phyloP scores from a whole-genome alignment of 2,888 invertebrate species.

The Plagodis dolabraria region DNA sequence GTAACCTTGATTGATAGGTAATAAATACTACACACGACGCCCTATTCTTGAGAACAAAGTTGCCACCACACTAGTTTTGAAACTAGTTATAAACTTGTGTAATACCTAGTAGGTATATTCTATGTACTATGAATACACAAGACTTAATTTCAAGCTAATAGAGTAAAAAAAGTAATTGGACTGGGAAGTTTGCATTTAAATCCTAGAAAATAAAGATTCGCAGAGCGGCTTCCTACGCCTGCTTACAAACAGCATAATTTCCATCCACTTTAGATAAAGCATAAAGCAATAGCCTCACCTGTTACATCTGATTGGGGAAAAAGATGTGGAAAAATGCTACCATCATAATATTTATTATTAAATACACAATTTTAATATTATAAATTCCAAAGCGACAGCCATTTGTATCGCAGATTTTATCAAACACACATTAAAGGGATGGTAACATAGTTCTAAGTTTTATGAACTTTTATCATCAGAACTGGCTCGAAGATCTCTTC shows the following conservation, averaged over 20 bases:
- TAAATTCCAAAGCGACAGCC: too few species aligned
- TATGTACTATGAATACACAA: conserved; percentile 12
- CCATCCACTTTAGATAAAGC: conserved; percentile 64
- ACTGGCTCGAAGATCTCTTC: too few species aligned
- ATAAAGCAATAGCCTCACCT: too few species aligned
- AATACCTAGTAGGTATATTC: neutral
- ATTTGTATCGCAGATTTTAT: too few species aligned
- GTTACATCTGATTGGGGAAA: too few species aligned
- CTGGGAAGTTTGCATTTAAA: conserved; percentile 65
- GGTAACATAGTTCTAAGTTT: too few species aligned
- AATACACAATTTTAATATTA: too few species aligned
- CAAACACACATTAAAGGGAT: too few species aligned
- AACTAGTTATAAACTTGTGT: neutral
- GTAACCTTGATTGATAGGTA: conserved; percentile 8
- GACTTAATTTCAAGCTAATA: neutral
- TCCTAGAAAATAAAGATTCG: conserved; percentile 67
- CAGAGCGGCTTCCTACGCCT: conserved; percentile 38
- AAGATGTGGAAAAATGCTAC: too few species aligned
- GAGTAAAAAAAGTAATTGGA: conserved; percentile 35
- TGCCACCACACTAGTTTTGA: conserved; percentile 2
- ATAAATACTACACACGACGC: neutral
- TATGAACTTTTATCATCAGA: too few species aligned
- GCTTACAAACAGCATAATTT: conserved; percentile 54
- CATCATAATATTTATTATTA: too few species aligned
- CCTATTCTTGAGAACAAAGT: neutral